Evolutionary conservation across 2,888 invertebrate species (phyloP), one percentile per base, ranked within the genome.

Genomic region (Lacanobia oleracea): DNA sequence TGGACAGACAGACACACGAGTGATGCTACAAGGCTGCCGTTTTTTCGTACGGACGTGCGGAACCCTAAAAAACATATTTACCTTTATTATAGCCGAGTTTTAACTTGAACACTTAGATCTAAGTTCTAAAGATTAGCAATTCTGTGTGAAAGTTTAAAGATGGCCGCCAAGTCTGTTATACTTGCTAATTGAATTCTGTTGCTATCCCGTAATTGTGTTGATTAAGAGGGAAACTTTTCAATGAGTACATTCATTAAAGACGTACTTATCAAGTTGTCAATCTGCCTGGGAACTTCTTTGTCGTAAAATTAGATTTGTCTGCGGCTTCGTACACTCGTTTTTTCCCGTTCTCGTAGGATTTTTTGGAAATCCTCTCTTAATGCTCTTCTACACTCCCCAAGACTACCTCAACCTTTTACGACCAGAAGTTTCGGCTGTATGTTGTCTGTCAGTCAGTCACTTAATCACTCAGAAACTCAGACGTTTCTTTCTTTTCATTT

Each of bases 131-230:
- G 65, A 65, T 70, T 51, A 51, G 54, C 53, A 60, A 71, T 59
- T 63, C 68, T 14, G 12, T 63, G 10, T 43, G 21, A 37, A 62
- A 27, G 21, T n/a, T 12, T n/a, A 5, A 61, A 72, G 53, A 67
- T 40, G 67, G 43, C 57, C 27, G 18, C 66, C 40, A 21, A 43
- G 33, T 45, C 60, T 60, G 60, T 60, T 60, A 43, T 48, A 61
- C 48, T 60, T 61, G n/a, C 48, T 67, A 72, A 72, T 72, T 67
- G 60, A 72, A 72, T 61, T 45, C 53, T 60, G 53, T 60, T 18
- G 8, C 23, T 23, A 37, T 18, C n/a, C n/a, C 2, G 48, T 60
- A 48, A 43, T 16, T 23, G 18, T 16, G n/a, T 40, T 43, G 45
- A 60, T 66, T 66, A 45, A 59, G 51, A 40, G 51, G 54, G 27